Conservation (phyloP, 2,888 invertebrate genomes). For the Mycalesis mineus region DNA sequence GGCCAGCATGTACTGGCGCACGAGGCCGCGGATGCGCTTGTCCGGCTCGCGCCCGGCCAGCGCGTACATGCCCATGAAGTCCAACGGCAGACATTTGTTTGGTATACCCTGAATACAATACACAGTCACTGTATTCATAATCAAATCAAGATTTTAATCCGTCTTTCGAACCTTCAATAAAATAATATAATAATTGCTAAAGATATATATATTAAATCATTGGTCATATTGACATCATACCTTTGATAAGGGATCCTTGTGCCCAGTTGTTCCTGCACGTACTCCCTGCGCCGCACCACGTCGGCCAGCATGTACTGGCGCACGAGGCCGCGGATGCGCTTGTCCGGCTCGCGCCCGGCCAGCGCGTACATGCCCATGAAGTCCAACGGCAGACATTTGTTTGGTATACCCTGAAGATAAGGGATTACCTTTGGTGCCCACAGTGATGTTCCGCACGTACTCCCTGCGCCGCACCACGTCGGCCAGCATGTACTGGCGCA, state of each 20-base stretch:
- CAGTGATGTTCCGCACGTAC: constrained; percentile 90
- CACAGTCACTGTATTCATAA: too few species aligned
- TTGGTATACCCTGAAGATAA: constrained; percentile 85
- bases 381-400: constrained; percentile 94
- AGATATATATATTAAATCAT: too few species aligned
- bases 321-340: constrained; percentile 82
- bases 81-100: constrained; percentile 93
- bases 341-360: constrained; percentile 92
- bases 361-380: constrained; percentile 98
- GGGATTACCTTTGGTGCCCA: constrained; percentile 41
- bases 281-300: constrained; percentile 93
- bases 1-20: constrained; percentile 89
- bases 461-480: constrained; percentile 95
- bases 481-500: constrained; percentile 89
- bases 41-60: constrained; percentile 93
- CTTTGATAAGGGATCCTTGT: too few species aligned
- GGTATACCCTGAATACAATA: too few species aligned
- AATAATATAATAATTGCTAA: too few species aligned
- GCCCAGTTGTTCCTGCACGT: constrained; percentile 86
- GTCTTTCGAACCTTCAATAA: too few species aligned
- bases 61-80: constrained; percentile 98
- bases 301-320: constrained; percentile 92
- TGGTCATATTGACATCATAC: too few species aligned
- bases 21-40: constrained; percentile 81
- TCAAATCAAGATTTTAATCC: too few species aligned